Evolutionary conservation across 1,140 invertebrate genomes (phyloP), one percentile per base, ranked within the genome.

Genomic region (Cydia pomonella): DNA sequence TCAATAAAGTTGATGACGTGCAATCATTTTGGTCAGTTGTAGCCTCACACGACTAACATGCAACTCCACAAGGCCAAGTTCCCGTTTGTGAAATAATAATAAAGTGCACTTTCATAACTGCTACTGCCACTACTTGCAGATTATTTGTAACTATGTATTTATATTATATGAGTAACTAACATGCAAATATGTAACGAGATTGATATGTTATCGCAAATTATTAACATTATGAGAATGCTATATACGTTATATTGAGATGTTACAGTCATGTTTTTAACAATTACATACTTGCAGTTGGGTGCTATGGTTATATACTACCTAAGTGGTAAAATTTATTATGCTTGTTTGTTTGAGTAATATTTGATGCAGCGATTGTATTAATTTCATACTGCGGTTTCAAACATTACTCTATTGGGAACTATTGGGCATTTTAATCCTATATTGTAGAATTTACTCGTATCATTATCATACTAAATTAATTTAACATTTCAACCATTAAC

Each of bases 51-150:
- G 80, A 93, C 91, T 93, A 93, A 93, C 91, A 88, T 81, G 88
- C 89, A 87, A 86, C 87, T 93, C 93, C 93, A 93, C 93, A 93
- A 93, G 92, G 93, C 92, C 93, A 93, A 93, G 93, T 92, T 84
- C 87, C 90, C 86, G 84, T 89, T 87, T 89, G 83, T 87, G 80
- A 88, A 83, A 87, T 87, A 91, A 91, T 86, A 84, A 77, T 89
- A 88, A 91, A 90, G 83, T 88, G 90, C 90, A 92, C 91, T 85
- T 85, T 87, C 91, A 91, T 92, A 92, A 90, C 89, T 86, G 87
- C 89, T 93, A 89, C 81, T 84, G 90, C 90, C 89, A 92, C 84
- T 84, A 84, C 82, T 87, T 88, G 84, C 90, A 89, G 89, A 89
- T 87, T 92, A 91, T 92, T 85, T 87, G 89, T 93, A 91, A 91